Conservation (phyloP, 2,113 vertebrate species). For the Alces alces region DNA sequence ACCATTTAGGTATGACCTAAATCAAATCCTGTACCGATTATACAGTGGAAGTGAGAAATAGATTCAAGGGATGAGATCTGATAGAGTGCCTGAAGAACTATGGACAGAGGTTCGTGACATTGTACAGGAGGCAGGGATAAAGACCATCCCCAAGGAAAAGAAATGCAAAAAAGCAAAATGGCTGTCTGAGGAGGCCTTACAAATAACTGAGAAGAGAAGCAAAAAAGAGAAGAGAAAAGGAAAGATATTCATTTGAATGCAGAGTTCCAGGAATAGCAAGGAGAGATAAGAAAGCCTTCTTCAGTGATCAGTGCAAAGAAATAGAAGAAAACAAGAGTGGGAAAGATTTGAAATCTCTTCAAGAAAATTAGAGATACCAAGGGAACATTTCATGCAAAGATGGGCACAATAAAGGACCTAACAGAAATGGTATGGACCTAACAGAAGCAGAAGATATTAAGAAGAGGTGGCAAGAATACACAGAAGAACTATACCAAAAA, state of each 20-base stretch:
- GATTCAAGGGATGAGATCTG: neutral
- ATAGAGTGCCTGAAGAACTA: neutral
- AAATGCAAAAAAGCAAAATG: neutral
- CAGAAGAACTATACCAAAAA: neutral
- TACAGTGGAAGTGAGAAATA: neutral
- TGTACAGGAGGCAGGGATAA: neutral
- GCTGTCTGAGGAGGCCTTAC: neutral
- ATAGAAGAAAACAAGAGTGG: neutral
- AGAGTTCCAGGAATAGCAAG: neutral
- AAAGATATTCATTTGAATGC: neutral
- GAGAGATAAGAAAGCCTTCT: neutral
- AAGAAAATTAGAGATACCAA: neutral
- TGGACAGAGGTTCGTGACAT: neutral
- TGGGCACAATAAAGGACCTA: neutral
- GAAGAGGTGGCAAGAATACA: neutral
- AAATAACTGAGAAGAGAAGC: neutral
- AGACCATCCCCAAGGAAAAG: neutral
- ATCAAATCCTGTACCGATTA: neutral
- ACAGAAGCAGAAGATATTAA: neutral
- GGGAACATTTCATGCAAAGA: neutral
- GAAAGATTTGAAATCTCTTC: neutral
- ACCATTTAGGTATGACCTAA: neutral
- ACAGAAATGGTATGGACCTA: neutral
- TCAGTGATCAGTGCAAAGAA: neutral
- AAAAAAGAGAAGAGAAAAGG: neutral